Evolutionary conservation across 2,797 vertebrate species (phyloP), one percentile per base, ranked within the genome.

Genomic region (Betta splendens): DNA sequence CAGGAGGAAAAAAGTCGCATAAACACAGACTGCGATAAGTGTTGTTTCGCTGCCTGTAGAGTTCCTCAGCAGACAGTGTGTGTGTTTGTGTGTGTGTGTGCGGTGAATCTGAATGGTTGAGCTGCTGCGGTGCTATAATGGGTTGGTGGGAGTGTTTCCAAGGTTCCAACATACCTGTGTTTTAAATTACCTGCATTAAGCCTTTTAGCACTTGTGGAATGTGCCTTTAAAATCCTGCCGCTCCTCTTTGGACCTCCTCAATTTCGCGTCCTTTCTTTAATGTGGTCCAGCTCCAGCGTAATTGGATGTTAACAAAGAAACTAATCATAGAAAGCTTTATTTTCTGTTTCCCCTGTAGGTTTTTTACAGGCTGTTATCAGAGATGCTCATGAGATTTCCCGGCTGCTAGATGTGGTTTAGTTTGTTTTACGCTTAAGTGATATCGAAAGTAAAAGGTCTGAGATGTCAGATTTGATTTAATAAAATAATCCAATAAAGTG

Each of bases 131-230:
- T 64, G 28, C 36, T 55, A 77, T 73, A 53, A 76, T 74, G 63
- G 53, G 51, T 61, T 36, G 28, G 10, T 47, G 53, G 73, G 62
- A 72, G 57, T 36, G 65, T 75, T 73, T 77, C 74, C 67, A 65
- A 75, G 60, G 33, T 57, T 44, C 61, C 32, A 51, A 38, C 67
- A 72, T 76, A 77, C 79, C 77, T 80, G 74, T 72, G 73, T 80
- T 75, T 76, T 64, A 54, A 84, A 78, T 80, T 42, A 75, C 63
- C 65, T 44, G 28, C 61, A 76, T 44, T 31, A 37, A 60, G 35
- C 53, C 53, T 65, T 71, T 79, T 26, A 68, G 57, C 49, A 23
- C 42, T 58, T 39, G 52, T 69, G 61, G 73, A 77, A 80, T 80
- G 66, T 43, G 57, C 70, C 65, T 62, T 71, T 69, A 63, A 72